Evolutionary conservation across 2,888 invertebrate genomes (phyloP).

Genomic region (Eupithecia inturbata): DNA sequence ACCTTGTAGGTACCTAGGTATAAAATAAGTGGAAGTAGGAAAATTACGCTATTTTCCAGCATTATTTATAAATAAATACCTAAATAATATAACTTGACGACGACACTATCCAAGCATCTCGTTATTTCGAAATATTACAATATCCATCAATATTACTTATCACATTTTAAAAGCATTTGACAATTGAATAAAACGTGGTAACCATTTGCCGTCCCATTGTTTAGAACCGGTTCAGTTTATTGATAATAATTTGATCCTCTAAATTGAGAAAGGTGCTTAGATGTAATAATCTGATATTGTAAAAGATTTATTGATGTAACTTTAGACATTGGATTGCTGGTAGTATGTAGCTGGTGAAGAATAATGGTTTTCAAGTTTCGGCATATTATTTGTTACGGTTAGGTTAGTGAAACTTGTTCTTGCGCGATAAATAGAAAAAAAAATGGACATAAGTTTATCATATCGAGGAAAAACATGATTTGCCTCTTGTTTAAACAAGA

Average conservation of each 20-base stretch:
- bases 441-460: background rate
- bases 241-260: conserved; percentile 30
- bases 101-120: conserved; percentile 7
- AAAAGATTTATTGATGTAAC: conserved; percentile 11
- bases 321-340: conserved; percentile 7
- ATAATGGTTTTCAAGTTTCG: background rate
- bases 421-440: background rate
- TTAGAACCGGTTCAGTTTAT: conserved; percentile 36
- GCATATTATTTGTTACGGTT: background rate
- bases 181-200: conserved; percentile 44
- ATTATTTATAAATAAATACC: background rate
- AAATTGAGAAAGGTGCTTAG: conserved; percentile 27
- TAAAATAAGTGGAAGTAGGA: background rate
- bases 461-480: too few relatives aligned
- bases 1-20: background rate
- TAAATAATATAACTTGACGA: background rate
- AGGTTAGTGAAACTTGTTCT: background rate
- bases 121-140: conserved; percentile 27
- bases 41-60: too few relatives aligned
- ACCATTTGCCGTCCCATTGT: conserved; percentile 45
- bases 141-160: conserved; percentile 39
- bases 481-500: too few relatives aligned
- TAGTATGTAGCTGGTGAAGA: background rate
- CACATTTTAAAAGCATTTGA: conserved; percentile 43
- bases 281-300: conserved; percentile 30